These are phyloP conservation scores for Wasmannia auropunctata DNA, from an alignment of 1,140 invertebrate genomes.

Conservation along the genomic window DNA sequence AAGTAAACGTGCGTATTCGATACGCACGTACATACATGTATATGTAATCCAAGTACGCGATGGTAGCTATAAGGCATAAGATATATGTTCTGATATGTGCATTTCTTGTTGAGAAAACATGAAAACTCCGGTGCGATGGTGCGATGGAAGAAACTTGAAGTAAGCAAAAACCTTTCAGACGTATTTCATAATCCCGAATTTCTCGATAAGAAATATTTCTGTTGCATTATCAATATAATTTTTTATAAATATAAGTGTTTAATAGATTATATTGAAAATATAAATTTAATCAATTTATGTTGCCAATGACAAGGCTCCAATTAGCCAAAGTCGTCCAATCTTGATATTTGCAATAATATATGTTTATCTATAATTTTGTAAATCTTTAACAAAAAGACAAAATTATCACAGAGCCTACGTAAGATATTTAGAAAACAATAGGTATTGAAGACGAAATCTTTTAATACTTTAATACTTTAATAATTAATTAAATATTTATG, in stretches of 20 bases:
- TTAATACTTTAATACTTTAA: no score
- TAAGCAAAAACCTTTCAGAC: not conserved
- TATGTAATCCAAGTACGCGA: not conserved
- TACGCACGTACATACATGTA: not conserved
- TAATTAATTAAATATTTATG: not conserved
- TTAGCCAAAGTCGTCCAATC: no score
- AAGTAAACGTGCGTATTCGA: conserved; percentile 7
- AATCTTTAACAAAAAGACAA: not conserved
- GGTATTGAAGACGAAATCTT: not conserved
- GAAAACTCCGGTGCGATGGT: not conserved
- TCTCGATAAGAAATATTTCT: not conserved
- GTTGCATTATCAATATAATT: not conserved
- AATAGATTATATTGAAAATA: not conserved
- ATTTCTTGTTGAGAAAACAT: not conserved
- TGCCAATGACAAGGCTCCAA: no score
- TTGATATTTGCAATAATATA: not conserved
- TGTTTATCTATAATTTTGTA: not conserved
- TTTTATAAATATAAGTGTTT: not conserved
- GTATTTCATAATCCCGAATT: not conserved
- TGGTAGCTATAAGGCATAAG: not conserved
- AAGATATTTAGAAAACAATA: not conserved
- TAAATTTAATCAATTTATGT: not conserved
- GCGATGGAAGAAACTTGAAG: conserved; percentile 17
- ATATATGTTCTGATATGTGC: not conserved
- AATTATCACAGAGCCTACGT: not conserved